Evolutionary conservation across 2,888 invertebrate species (phyloP).

Genomic region (Xestia xanthographa): DNA sequence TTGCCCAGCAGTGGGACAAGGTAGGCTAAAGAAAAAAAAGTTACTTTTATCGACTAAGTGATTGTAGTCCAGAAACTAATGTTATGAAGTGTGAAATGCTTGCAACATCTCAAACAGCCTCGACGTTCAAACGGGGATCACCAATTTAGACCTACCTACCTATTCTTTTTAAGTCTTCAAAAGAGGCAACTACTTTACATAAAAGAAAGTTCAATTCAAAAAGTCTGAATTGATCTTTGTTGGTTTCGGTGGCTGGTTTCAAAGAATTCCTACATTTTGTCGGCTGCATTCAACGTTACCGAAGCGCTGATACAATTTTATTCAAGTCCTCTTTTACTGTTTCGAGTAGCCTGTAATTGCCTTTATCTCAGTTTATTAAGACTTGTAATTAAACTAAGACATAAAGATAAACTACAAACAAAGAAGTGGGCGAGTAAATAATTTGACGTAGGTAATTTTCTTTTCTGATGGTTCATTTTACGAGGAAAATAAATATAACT

Average conservation of each 20-base stretch:
- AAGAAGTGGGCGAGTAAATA: neutral
- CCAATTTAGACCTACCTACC: neutral
- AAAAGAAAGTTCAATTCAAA: slow-evolving; percentile 18
- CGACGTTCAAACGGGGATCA: neutral
- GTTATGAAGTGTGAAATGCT: neutral
- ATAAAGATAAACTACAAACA: neutral
- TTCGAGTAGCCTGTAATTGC: neutral
- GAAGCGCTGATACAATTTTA: slow-evolving; percentile 26
- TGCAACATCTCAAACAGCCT: neutral
- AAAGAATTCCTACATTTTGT: slow-evolving; percentile 48
- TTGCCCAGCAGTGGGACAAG: no score
- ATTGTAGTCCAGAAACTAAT: neutral
- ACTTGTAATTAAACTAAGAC: neutral
- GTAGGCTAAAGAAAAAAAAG: no score
- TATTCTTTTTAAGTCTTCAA: neutral
- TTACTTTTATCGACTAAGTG: neutral
- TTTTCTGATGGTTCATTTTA: neutral
- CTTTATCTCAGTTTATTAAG: neutral
- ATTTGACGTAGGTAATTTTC: neutral
- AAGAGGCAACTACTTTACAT: neutral
- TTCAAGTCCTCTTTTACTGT: slow-evolving; percentile 20
- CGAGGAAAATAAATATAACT: neutral
- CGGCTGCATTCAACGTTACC: slow-evolving; percentile 13
- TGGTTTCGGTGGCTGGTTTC: slow-evolving; percentile 7
- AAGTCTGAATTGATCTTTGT: slow-evolving; percentile 11